Base-by-base conservation (phyloP, 1,140 invertebrate genomes). In the Ceratina calcarata region DNA sequence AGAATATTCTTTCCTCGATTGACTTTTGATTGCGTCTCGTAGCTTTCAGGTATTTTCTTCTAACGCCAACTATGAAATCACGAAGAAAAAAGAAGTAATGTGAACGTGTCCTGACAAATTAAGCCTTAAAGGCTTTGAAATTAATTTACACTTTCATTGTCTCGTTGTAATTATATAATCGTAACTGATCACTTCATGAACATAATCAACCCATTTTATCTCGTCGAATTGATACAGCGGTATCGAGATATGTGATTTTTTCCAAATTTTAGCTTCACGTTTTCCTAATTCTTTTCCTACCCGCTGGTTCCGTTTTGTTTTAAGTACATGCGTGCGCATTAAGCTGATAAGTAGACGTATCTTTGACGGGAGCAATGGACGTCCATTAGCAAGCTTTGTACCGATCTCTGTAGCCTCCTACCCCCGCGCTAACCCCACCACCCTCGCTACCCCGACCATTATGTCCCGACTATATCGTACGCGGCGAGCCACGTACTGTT, bases 331-430 rank as follows among this genome's bases (percentile, higher is more conserved):
- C 76, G 83, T 75, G 75, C 61, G 75, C 79, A 85, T 86, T 86
- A 86, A 86, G 84, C 83, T 85, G 84, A 85, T 86, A 86, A 86
- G 84, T 85, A 86, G 84, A 86, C 83, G 83, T 86, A 86, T 85
- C 84, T 86, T 85, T 86, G 83, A 86, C 84, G 83, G 72, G 83
- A 85, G 83, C 83, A 86, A 86, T 86, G 84, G 80, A 85, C 84
- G 83, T 86, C 84, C 84, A 86, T 86, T 86, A 86, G 84, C 80
- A 82, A 86, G 75, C 84, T 82, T 82, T 83, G 64, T 72, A 75
- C 77, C 78, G 82, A 82, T 86, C 82, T 69, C 76, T 72, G 72
- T 81, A 66, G 24, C 80, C 78, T 65, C 72, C 82, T 76, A 62
- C 78, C 78, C 58, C 78, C 57, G 58, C 60, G 12, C 51, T n/a